Percentiles rank a stretch among this genome's conserved stretches.
These are phyloP conservation scores for Diploscapter pachys DNA, from an alignment of 1,140 invertebrate species.

Conservation along the genomic window DNA sequence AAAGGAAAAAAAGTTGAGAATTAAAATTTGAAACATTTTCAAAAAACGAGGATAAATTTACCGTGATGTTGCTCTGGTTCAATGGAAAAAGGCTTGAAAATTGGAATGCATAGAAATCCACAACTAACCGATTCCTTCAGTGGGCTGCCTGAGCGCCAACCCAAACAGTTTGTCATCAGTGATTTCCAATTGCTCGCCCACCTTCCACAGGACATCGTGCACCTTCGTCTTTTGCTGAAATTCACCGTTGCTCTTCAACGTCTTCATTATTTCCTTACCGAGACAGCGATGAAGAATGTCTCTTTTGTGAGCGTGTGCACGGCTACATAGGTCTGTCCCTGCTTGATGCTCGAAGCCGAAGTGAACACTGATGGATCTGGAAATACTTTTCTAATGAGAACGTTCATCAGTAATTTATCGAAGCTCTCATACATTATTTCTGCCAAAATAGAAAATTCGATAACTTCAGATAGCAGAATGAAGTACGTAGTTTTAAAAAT, in stretches of 20 bases:
- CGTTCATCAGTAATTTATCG: neutral
- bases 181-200: slow-evolving; percentile 76
- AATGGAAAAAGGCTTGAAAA: neutral
- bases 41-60: neutral
- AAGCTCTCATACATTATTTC: neutral
- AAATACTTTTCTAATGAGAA: neutral
- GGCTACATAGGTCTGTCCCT: slow-evolving; percentile 28
- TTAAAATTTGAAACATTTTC: too few relatives aligned
- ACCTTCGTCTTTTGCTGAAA: slow-evolving; percentile 77
- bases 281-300: slow-evolving; percentile 69
- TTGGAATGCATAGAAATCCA: slow-evolving; percentile 24
- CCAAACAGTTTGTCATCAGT: slow-evolving; percentile 78
- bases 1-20: too few relatives aligned
- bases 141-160: slow-evolving; percentile 72
- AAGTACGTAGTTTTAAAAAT: too few relatives aligned
- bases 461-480: too few relatives aligned
- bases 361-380: slow-evolving; percentile 4
- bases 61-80: neutral
- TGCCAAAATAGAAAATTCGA: neutral
- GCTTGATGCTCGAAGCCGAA: slow-evolving; percentile 19
- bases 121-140: slow-evolving; percentile 63
- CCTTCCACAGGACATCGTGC: slow-evolving; percentile 76
- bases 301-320: slow-evolving; percentile 67
- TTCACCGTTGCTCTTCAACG: slow-evolving; percentile 18
- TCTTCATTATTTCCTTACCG: slow-evolving; percentile 60